Percentiles rank a stretch among this genome's conserved stretches.
Evolutionary conservation across 2,888 invertebrate genomes (phyloP).

Genomic region (Papilio demoleus): DNA sequence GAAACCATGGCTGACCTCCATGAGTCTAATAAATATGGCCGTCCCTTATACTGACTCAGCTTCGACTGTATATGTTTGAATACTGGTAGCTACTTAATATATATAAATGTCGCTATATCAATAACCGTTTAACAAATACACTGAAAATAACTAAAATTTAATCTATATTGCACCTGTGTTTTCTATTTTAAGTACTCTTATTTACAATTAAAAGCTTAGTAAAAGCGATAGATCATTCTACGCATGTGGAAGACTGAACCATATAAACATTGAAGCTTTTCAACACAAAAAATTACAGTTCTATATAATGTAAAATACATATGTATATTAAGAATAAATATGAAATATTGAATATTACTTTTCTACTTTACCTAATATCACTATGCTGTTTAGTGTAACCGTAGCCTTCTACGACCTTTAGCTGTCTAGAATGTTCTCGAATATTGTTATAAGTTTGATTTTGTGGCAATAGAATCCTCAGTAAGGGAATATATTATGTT

Average conservation of each 20-base stretch:
- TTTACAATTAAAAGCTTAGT: neutral
- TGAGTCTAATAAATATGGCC: too few relatives aligned
- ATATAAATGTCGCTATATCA: neutral
- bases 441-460: too few relatives aligned
- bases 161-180: conserved; percentile 44
- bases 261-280: neutral
- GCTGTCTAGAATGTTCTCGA: too few relatives aligned
- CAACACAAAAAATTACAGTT: neutral
- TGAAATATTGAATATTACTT: conserved; percentile 3
- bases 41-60: too few relatives aligned
- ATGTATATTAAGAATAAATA: conserved; percentile 7
- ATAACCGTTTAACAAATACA: conserved; percentile 13
- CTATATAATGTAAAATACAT: neutral
- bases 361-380: neutral
- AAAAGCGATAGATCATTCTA: neutral
- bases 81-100: too few relatives aligned
- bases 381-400: neutral
- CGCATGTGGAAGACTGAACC: conserved; percentile 1
- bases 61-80: too few relatives aligned
- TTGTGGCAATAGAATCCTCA: too few relatives aligned
- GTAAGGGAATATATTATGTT: neutral
- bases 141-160: neutral
- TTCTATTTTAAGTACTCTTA: neutral
- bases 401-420: neutral
- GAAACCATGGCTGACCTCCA: too few relatives aligned